Conservation (phyloP, 1,140 invertebrate genomes). For the Popillia japonica region DNA sequence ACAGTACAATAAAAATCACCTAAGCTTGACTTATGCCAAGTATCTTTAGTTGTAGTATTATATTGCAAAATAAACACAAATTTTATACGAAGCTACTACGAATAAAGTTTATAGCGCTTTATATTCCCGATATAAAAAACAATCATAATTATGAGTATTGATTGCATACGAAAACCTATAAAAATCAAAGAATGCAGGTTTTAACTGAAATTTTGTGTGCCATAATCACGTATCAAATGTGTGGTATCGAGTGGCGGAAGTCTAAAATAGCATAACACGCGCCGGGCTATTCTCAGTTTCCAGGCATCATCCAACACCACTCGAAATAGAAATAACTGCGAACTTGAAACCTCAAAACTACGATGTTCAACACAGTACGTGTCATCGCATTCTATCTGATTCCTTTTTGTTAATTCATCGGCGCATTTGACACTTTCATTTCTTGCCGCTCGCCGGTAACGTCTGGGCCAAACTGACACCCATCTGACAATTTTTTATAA, state of each 20-base stretch:
- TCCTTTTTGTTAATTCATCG: conserved; percentile 18
- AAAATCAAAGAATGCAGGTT: conserved; percentile 12
- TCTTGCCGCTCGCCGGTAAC: not conserved
- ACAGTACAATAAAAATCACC: no score
- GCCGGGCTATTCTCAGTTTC: conserved; percentile 45
- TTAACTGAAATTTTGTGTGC: conserved; percentile 34
- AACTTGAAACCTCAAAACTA: conserved; percentile 37
- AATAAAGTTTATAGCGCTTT: not conserved
- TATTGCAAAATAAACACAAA: conserved; percentile 3
- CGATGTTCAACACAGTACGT: conserved; percentile 6
- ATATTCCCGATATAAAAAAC: not conserved
- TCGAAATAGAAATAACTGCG: conserved; percentile 45
- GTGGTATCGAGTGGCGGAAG: conserved; percentile 44
- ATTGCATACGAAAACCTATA: not conserved
- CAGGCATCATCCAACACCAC: conserved; percentile 44
- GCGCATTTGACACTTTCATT: not conserved
- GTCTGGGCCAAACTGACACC: not conserved
- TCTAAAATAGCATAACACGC: conserved; percentile 44
- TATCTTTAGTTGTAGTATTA: not conserved
- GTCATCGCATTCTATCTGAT: conserved; percentile 4
- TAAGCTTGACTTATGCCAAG: no score
- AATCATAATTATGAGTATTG: not conserved
- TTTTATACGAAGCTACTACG: not conserved
- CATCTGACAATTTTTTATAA: not conserved
- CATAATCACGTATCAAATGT: conserved; percentile 43